Conservation (phyloP, 2,888 invertebrate genomes). For the Tenthredo livida region DNA sequence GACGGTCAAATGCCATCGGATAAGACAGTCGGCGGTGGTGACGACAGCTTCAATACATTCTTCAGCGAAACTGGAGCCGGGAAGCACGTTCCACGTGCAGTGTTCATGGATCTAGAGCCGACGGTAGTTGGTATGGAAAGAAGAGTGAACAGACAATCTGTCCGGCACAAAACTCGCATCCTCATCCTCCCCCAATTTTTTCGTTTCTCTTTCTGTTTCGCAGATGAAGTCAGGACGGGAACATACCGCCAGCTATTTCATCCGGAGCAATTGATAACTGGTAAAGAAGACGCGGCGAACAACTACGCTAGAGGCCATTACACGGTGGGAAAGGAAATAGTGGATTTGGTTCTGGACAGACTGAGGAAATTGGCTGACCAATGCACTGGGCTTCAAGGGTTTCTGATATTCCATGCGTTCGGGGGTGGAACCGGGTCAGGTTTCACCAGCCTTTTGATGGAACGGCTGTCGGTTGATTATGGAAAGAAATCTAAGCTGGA, state of each 20-base stretch:
- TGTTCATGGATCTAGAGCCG: conserved; percentile 94
- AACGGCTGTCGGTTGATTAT: conserved; percentile 83
- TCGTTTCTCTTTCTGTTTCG: conserved; percentile 49
- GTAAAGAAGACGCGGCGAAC: conserved; percentile 94
- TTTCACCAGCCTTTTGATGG: conserved; percentile 90
- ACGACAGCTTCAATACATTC: conserved; percentile 89
- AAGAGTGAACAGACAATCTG: not conserved
- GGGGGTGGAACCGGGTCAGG: conserved; percentile 94
- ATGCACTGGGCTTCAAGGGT: conserved; percentile 92
- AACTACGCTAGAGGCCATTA: conserved; percentile 95
- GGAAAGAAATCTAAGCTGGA: conserved; percentile 82
- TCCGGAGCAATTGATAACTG: conserved; percentile 93
- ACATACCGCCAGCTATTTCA: conserved; percentile 92
- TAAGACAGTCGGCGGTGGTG: conserved; percentile 85
- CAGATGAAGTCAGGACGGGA: conserved; percentile 90
- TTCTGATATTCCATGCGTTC: conserved; percentile 94
- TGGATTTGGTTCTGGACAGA: conserved; percentile 90
- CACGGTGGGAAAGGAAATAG: conserved; percentile 94
- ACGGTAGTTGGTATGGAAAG: conserved; percentile 89
- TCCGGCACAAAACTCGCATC: not conserved
- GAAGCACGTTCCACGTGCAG: conserved; percentile 92
- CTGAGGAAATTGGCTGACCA: conserved; percentile 91
- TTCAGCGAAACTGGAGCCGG: conserved; percentile 88
- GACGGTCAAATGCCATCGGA: conserved; percentile 94
- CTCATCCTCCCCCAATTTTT: not conserved